A percentile compares a stretch with the other conserved stretches of the same genome.
Evolutionary conservation across 2,888 invertebrate species (phyloP).

Genomic region (Eulithis prunata): DNA sequence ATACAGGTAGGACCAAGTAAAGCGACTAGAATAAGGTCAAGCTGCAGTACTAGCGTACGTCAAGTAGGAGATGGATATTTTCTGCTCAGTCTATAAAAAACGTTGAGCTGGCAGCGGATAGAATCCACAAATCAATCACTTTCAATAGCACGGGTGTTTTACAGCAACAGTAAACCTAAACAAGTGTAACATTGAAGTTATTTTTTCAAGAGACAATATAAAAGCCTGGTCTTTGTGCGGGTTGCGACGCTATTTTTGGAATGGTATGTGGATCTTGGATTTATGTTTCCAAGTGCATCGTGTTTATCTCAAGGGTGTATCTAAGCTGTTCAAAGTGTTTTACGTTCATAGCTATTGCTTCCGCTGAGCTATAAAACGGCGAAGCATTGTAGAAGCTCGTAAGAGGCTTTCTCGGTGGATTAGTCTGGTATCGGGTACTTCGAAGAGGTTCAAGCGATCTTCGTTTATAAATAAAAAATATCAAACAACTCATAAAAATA

Average conservation of each 20-base stretch:
- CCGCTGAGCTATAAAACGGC: conserved; percentile 47
- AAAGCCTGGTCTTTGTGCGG: conserved; percentile 50
- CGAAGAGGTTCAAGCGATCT: no score
- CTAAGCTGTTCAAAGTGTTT: conserved; percentile 62
- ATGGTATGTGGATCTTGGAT: conserved; percentile 60
- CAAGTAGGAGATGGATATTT: conserved; percentile 29
- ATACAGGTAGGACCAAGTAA: conserved; percentile 47
- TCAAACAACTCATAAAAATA: background rate
- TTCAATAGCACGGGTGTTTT: conserved; percentile 45
- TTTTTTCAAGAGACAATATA: conserved; percentile 42
- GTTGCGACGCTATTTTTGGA: conserved; percentile 68
- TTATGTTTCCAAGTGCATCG: conserved; percentile 68
- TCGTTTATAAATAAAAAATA: background rate
- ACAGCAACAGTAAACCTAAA: conserved; percentile 38
- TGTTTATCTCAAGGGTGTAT: conserved; percentile 73
- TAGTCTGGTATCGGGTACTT: background rate
- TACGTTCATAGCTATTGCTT: conserved; percentile 52
- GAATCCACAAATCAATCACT: conserved; percentile 42
- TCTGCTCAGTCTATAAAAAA: conserved; percentile 12
- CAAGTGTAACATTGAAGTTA: conserved; percentile 30
- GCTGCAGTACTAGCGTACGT: conserved; percentile 25
- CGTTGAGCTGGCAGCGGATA: conserved; percentile 22
- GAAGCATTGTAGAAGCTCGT: conserved; percentile 22
- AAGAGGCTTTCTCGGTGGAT: background rate
- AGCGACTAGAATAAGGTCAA: conserved; percentile 49